A percentile compares a stretch with the other conserved stretches of the same genome.
These are phyloP conservation scores for Molossus alvarezi DNA, from an alignment of 2,797 vertebrate genomes.

Conservation along the genomic window DNA sequence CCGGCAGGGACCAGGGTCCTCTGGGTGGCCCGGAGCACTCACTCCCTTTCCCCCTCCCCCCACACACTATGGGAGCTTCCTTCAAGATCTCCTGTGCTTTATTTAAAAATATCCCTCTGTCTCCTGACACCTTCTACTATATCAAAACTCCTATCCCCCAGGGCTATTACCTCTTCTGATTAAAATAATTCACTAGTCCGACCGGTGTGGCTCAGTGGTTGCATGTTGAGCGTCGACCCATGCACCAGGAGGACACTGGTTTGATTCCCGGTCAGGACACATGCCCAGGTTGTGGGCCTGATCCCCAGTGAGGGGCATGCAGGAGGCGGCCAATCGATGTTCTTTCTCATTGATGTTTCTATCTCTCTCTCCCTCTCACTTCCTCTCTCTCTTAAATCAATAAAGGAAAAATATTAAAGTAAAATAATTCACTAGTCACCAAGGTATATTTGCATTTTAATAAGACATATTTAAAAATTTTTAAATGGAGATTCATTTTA, in stretches of 20 bases:
- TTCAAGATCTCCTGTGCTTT: neutral
- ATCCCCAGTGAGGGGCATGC: too few relatives aligned
- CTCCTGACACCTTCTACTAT: neutral
- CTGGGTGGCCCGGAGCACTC: neutral
- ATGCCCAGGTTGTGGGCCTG: too few relatives aligned
- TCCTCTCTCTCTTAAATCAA: too few relatives aligned
- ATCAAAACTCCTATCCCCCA: neutral
- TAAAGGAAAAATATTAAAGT: neutral
- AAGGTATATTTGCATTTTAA: neutral
- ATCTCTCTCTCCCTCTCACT: too few relatives aligned
- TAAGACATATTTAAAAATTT: neutral
- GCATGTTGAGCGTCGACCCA: too few relatives aligned
- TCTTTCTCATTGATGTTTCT: too few relatives aligned
- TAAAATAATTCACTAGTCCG: neutral
- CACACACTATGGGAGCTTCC: neutral
- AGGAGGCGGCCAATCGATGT: too few relatives aligned
- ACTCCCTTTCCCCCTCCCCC: accelerated
- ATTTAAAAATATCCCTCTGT: neutral
- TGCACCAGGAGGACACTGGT: too few relatives aligned
- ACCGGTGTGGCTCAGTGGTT: too few relatives aligned
- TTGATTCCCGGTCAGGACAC: too few relatives aligned
- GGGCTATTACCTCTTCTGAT: neutral
- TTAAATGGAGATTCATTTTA: neutral
- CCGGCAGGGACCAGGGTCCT: neutral
- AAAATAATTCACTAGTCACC: neutral